Evolutionary conservation across 2,113 vertebrate species (phyloP).

Genomic region (Sisor rabdophorus): DNA sequence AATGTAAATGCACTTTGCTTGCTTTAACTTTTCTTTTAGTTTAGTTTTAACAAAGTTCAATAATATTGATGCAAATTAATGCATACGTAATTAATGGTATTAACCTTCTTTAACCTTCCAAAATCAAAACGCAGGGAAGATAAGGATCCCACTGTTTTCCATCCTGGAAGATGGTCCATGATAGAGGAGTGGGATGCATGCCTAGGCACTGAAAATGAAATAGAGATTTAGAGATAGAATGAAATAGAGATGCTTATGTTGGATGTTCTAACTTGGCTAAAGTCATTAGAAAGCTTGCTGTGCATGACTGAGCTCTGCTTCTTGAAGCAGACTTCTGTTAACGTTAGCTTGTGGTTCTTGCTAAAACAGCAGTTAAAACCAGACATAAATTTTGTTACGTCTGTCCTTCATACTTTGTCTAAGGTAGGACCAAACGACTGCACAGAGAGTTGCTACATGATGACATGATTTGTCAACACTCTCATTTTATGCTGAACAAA

Average conservation of each 20-base stretch:
- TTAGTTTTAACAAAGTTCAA: conserved; percentile 34
- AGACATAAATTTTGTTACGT: conserved; percentile 31
- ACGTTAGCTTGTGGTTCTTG: conserved; percentile 17
- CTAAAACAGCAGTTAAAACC: conserved; percentile 31
- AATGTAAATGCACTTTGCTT: conserved; percentile 7
- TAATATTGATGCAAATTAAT: conserved; percentile 41
- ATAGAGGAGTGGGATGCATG: not conserved
- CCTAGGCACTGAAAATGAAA: not conserved
- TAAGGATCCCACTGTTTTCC: not conserved
- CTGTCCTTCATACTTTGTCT: conserved; percentile 31
- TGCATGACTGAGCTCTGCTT: not conserved
- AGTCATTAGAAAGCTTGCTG: not conserved
- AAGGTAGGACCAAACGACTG: conserved; percentile 29
- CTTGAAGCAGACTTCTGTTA: conserved; percentile 20
- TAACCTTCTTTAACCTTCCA: conserved; percentile 40
- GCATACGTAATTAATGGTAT: conserved; percentile 55
- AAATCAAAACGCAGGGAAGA: conserved; percentile 36
- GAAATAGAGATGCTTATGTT: conserved; percentile 1
- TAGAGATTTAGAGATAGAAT: too few relatives aligned
- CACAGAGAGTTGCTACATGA: conserved; percentile 23
- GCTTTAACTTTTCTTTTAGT: conserved; percentile 24
- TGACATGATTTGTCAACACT: conserved; percentile 33
- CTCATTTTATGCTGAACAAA: conserved; percentile 36
- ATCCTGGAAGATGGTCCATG: not conserved
- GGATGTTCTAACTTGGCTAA: not conserved